Evolutionary conservation across 2,797 vertebrate species (phyloP).

Genomic region (Phylloscopus collybita): DNA sequence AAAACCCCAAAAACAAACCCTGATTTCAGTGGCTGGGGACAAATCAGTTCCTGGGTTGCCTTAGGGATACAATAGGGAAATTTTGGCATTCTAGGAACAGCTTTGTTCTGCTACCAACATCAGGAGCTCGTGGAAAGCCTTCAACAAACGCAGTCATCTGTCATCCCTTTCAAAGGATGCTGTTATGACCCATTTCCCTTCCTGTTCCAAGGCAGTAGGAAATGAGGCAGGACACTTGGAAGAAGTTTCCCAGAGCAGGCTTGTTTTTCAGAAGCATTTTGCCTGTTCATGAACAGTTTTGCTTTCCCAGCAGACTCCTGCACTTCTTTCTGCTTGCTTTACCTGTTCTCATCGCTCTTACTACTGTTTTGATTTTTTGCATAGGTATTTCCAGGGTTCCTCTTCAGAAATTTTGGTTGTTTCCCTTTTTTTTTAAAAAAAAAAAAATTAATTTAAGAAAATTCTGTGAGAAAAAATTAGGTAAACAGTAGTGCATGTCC

Average conservation of each 20-base stretch:
- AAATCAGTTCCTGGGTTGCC: constrained; percentile 17
- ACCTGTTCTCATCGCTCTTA: neutral
- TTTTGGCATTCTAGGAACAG: constrained; percentile 16
- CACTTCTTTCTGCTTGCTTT: neutral
- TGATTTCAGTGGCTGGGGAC: neutral
- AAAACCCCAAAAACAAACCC: no score
- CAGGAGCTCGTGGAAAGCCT: neutral
- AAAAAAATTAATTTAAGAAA: neutral
- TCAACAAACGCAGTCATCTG: neutral
- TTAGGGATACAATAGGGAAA: neutral
- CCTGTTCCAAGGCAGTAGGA: constrained; percentile 52
- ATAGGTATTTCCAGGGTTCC: neutral
- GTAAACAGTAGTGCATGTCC: neutral
- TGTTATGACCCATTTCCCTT: constrained; percentile 10
- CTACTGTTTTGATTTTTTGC: neutral
- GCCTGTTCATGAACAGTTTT: neutral
- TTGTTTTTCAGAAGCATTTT: neutral
- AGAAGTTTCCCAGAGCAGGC: constrained; percentile 23
- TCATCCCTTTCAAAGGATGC: neutral
- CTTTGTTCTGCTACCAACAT: constrained; percentile 22
- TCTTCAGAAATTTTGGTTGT: fast-evolving
- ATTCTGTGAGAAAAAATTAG: neutral
- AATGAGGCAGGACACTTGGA: neutral
- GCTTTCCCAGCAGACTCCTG: neutral
- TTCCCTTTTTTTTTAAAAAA: neutral